These are phyloP conservation scores for Eulemur rufifrons DNA, from an alignment of 2,113 vertebrate genomes.

Conservation along the genomic window DNA sequence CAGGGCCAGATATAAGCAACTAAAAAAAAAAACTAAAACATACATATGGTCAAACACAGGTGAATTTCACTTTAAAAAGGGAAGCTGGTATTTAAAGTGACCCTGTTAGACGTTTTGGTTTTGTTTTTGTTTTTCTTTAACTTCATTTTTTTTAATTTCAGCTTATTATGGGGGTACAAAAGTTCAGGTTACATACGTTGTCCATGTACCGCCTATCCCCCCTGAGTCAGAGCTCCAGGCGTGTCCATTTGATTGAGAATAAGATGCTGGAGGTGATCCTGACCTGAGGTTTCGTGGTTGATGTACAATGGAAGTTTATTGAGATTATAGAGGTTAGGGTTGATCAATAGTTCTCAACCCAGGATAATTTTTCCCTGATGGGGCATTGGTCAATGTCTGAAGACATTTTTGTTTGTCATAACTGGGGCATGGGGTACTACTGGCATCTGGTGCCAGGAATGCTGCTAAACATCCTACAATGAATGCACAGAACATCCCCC, in stretches of 20 bases:
- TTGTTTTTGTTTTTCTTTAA: no score
- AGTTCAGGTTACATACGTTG: no score
- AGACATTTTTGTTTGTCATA: neutral
- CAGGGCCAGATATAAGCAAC: neutral
- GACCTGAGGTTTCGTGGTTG: neutral
- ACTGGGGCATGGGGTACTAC: accelerated
- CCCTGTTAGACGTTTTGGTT: no score
- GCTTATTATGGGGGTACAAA: no score
- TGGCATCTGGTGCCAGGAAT: neutral
- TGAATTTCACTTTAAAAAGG: neutral
- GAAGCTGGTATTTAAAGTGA: neutral
- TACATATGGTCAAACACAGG: neutral
- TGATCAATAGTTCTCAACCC: neutral
- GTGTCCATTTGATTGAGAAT: neutral
- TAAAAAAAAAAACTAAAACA: neutral
- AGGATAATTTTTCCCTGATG: neutral
- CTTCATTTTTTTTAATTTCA: no score
- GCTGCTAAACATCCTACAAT: neutral
- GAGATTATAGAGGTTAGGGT: neutral
- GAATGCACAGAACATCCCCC: neutral
- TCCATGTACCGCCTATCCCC: no score
- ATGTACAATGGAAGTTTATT: neutral
- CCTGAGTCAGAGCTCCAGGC: no score
- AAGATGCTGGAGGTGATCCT: no score
- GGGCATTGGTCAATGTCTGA: neutral